A percentile compares a stretch with the other conserved stretches of the same genome.
These are phyloP conservation scores for Centruroides sculpturatus DNA, from an alignment of 1,140 invertebrate genomes.

Conservation along the genomic window DNA sequence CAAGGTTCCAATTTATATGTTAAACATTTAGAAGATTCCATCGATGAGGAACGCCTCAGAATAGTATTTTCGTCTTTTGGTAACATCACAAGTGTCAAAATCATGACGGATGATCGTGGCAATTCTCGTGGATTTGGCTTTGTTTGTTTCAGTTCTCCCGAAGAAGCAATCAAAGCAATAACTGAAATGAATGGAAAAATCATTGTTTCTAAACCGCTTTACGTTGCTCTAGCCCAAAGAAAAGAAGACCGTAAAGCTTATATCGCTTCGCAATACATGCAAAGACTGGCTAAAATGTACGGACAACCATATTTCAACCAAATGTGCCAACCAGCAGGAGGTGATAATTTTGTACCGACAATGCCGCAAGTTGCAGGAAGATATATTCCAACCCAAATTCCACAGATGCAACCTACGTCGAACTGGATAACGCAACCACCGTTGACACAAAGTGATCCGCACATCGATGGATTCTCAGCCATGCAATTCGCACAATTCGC, in stretches of 20 bases:
- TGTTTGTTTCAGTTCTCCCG: conserved; percentile 95
- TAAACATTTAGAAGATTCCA: conserved; percentile 93
- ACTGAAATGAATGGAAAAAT: conserved; percentile 98
- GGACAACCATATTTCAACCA: too few relatives aligned
- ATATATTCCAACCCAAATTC: conserved; percentile 68
- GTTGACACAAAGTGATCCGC: too few relatives aligned
- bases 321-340: conserved; percentile 59
- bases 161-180: conserved; percentile 97
- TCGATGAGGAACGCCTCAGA: conserved; percentile 85
- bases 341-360: conserved; percentile 82
- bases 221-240: conserved; percentile 93
- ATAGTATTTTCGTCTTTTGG: conserved; percentile 90
- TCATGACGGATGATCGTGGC: conserved; percentile 74
- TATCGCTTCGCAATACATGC: too few relatives aligned
- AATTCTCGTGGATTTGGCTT: conserved; percentile 91
- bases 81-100: conserved; percentile 92
- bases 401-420: conserved; percentile 69
- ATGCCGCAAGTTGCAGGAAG: conserved; percentile 67
- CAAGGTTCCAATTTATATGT: conserved; percentile 93
- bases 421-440: conserved; percentile 67
- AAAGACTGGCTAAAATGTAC: too few relatives aligned
- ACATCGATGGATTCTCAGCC: conserved; percentile 40
- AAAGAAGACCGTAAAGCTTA: conserved; percentile 92
- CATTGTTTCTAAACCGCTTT: conserved; percentile 87
- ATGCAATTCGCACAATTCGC: conserved; percentile 40